phyloP scores from a whole-genome alignment of 1,140 invertebrate species.

The Telenomus remus region DNA sequence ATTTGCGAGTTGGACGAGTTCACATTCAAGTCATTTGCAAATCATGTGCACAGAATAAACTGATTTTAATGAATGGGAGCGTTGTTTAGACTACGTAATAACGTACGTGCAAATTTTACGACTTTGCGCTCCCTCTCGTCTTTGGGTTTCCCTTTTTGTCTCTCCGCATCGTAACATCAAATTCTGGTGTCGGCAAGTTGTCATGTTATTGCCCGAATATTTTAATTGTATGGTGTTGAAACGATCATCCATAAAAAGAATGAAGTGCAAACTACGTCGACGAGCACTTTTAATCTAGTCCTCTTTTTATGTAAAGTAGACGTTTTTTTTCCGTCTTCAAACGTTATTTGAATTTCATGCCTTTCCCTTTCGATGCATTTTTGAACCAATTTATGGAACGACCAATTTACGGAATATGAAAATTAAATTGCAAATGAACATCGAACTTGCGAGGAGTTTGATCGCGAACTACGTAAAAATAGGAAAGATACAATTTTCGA shows the following conservation, averaged over 20 bases:
- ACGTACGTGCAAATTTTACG: slow-evolving; percentile 58
- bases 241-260: neutral
- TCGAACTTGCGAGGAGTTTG: too few relatives aligned
- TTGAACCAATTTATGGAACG: too few relatives aligned
- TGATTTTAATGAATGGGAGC: slow-evolving; percentile 65
- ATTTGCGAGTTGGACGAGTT: slow-evolving; percentile 13
- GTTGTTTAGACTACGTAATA: slow-evolving; percentile 59
- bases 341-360: too few relatives aligned
- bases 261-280: too few relatives aligned
- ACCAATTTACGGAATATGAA: too few relatives aligned
- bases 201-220: slow-evolving; percentile 20
- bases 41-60: slow-evolving; percentile 58
- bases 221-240: neutral
- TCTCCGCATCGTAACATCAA: slow-evolving; percentile 32
- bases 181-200: slow-evolving; percentile 25
- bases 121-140: slow-evolving; percentile 35
- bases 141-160: slow-evolving; percentile 48
- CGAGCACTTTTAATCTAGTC: too few relatives aligned
- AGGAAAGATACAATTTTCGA: too few relatives aligned
- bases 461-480: too few relatives aligned
- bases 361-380: too few relatives aligned
- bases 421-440: too few relatives aligned
- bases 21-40: slow-evolving; percentile 24
- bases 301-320: too few relatives aligned
- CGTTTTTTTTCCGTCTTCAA: too few relatives aligned